Conservation (phyloP, 2,888 invertebrate genomes). For the Malacosoma neustria region DNA sequence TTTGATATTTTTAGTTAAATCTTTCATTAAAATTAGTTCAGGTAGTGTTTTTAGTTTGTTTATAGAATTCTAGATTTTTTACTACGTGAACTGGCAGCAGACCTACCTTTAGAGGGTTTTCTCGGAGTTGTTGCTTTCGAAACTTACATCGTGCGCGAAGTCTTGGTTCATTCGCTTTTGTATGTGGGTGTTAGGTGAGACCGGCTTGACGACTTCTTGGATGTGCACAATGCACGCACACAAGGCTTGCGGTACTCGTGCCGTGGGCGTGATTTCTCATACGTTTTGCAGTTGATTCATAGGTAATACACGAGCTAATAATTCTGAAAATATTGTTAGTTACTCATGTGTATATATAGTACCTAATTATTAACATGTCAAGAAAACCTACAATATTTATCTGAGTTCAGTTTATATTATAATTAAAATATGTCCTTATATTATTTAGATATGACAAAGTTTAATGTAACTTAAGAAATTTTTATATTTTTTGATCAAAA, state of each 20-base stretch:
- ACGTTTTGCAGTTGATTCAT: constrained; percentile 39
- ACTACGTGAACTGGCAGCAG: not conserved
- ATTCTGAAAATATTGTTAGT: too few species aligned
- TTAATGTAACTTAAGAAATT: too few species aligned
- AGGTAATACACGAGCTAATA: not conserved
- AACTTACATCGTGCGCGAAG: constrained; percentile 5
- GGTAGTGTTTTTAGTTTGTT: not conserved
- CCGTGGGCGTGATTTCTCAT: constrained; percentile 20
- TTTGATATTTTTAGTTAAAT: not conserved
- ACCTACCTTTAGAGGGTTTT: not conserved
- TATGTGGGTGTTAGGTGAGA: constrained; percentile 53
- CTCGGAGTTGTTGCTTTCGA: not conserved
- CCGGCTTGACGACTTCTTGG: constrained; percentile 51
- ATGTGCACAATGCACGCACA: constrained; percentile 36
- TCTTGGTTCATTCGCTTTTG: not conserved
- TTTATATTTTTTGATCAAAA: too few species aligned
- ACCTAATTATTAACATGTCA: too few species aligned
- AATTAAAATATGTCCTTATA: too few species aligned
- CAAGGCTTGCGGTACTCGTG: constrained; percentile 18
- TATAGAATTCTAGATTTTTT: not conserved
- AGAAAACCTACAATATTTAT: too few species aligned
- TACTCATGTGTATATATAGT: too few species aligned
- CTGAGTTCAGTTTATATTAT: too few species aligned
- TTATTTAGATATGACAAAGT: too few species aligned
- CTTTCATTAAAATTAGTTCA: not conserved